Evolutionary conservation across 2,888 invertebrate species (phyloP).

Genomic region (Melanophora roralis): DNA sequence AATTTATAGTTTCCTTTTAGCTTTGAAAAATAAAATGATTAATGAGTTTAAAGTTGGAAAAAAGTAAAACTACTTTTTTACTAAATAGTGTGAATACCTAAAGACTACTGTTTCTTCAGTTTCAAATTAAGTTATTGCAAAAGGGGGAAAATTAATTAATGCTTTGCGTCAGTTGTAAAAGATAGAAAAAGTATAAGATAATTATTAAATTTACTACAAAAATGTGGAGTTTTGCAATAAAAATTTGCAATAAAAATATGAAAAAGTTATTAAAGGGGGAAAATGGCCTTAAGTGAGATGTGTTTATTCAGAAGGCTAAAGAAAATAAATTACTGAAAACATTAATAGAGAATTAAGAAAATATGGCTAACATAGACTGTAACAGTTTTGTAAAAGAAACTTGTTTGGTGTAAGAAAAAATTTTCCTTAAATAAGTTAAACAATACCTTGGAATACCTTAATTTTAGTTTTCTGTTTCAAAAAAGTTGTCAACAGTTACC

Average conservation of each 20-base stretch:
- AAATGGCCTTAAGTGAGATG: background rate
- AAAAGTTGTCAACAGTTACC: no score
- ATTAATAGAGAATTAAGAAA: no score
- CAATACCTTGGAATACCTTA: no score
- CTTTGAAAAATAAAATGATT: constrained; percentile 13
- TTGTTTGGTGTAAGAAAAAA: no score
- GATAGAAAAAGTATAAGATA: background rate
- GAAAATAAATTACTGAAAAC: no score
- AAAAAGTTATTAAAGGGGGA: background rate
- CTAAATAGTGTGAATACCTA: background rate
- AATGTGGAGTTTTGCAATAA: constrained; percentile 27
- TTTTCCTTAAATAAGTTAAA: no score
- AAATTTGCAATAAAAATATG: background rate
- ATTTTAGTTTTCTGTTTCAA: no score
- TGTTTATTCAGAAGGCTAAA: no score
- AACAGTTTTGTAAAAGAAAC: no score
- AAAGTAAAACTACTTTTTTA: background rate
- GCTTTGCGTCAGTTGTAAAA: background rate
- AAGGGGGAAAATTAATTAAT: background rate
- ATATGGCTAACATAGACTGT: no score
- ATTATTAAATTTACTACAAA: constrained; percentile 32
- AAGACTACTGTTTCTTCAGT: constrained; percentile 7
- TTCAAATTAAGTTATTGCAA: background rate
- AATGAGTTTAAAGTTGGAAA: constrained; percentile 2
- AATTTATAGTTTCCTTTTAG: background rate